phyloP scores from a whole-genome alignment of 2,113 vertebrate genomes.

The Periophthalmodon schlosseri region DNA sequence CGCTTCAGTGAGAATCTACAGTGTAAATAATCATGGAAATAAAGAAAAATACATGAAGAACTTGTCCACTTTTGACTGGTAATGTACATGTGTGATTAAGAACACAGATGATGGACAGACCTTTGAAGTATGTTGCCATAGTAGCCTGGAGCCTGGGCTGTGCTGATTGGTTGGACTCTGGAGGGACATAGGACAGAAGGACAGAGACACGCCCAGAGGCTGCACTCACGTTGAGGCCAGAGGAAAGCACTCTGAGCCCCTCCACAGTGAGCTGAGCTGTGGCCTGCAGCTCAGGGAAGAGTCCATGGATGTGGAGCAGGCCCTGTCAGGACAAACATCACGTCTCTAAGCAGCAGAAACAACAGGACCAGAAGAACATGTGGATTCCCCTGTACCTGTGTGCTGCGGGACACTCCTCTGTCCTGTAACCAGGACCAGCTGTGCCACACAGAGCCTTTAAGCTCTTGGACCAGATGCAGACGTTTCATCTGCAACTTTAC shows the following conservation, averaged over 20 bases:
- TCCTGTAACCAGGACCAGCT: conserved; percentile 72
- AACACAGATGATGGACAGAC: conserved; percentile 28
- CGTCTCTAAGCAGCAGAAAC: neutral
- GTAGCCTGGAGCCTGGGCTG: conserved; percentile 24
- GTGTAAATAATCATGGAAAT: no score
- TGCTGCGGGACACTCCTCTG: conserved; percentile 62
- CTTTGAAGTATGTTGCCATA: conserved; percentile 61
- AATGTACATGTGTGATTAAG: no score
- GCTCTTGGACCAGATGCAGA: conserved; percentile 57
- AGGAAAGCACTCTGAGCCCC: conserved; percentile 66
- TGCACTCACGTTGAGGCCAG: conserved; percentile 61
- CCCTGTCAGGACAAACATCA: conserved; percentile 39
- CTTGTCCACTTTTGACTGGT: no score
- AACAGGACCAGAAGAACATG: no score
- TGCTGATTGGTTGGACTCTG: conserved; percentile 30
- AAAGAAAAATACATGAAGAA: no score
- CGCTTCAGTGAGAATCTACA: no score
- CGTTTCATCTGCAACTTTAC: conserved; percentile 66
- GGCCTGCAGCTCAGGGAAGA: conserved; percentile 58
- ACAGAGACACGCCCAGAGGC: conserved; percentile 52
- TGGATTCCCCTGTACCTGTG: conserved; percentile 64
- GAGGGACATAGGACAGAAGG: conserved; percentile 59
- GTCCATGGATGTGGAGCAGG: conserved; percentile 47
- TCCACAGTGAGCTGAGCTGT: conserved; percentile 54
- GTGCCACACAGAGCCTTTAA: conserved; percentile 72